Base-by-base conservation (phyloP, 2,888 invertebrate genomes). In the Strigamia crassipes region DNA sequence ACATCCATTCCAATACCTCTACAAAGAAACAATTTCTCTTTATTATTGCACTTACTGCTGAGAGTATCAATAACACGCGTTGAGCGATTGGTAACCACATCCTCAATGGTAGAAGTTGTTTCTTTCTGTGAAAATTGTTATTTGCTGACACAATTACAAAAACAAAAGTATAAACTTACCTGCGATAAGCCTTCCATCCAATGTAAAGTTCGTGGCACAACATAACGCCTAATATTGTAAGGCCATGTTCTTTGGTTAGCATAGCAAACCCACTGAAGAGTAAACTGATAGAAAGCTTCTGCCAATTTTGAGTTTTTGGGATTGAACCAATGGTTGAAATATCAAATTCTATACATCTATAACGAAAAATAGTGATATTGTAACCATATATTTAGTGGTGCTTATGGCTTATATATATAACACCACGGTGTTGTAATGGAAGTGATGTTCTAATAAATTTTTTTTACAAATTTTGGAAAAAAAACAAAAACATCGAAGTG, bases 201-300 rank as follows among this genome's bases (percentile, higher is more conserved):
- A 56, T 56, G 56, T 56, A 56, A 56, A 56, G 56, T 56, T 56
- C 56, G 8, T 56, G 56, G 56, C 56, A 56, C n/a, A 56, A 56
- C 56, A 56, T 56, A 84, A 97, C 92, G 82, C 94, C 93, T 86
- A 97, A 90, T 83, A 96, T 96, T 84, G 96, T 96, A 86, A 97
- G 92, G 81, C 96, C 97, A 80, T 96, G 96, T 89, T 98, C 98
- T 90, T 97, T 98, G 89, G 96, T 95, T 85, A 97, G 91, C 89
- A 97, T 94, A 84, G 95, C 94, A 78, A 94, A 93, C 77, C 92
- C 90, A 46, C 95, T 93, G 84, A 93, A 89, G 21, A 91, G 86
- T n/a, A 93, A 90, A 89, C 87, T 92, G 84, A 91, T 89, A 82
- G 90, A 89, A 85, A 94, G 89, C 85, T 91, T 92, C 84, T 91